A percentile compares a stretch with the other conserved stretches of the same genome.
Conservation (phyloP, 1,140 invertebrate species). For the Brachionus rubens region DNA sequence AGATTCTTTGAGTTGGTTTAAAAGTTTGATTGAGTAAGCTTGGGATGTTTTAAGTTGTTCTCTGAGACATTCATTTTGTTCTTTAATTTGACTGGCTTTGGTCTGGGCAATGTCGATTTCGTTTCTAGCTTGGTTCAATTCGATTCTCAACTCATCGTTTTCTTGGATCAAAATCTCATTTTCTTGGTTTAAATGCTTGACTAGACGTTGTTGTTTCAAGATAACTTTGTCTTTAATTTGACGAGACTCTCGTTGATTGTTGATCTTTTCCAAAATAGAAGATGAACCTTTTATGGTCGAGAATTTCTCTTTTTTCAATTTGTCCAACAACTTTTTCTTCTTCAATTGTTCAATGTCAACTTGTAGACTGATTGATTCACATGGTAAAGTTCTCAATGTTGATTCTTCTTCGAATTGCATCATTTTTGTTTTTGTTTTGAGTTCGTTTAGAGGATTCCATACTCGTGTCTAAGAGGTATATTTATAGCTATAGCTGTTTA, state of each 20-base stretch:
- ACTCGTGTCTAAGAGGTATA: too few relatives aligned
- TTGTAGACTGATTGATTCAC: conserved; percentile 50
- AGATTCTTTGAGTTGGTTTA: background rate
- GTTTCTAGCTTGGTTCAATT: background rate
- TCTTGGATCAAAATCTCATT: background rate
- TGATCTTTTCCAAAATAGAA: background rate
- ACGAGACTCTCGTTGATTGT: background rate
- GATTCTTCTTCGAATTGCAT: background rate
- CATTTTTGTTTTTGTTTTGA: background rate
- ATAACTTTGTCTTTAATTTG: conserved; percentile 5
- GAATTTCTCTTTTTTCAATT: conserved; percentile 4
- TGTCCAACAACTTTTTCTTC: background rate
- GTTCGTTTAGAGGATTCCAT: too few relatives aligned
- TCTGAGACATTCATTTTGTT: conserved; percentile 3
- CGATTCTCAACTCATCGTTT: background rate
- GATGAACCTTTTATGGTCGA: conserved; percentile 3
- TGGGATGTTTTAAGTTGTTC: conserved; percentile 11
- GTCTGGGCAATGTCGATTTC: background rate
- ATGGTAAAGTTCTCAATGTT: background rate
- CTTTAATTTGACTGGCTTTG: background rate
- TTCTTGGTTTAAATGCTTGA: background rate
- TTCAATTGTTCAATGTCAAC: background rate
- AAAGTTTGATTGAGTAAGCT: background rate
- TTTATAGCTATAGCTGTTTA: background rate
- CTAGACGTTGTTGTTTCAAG: background rate